Base-by-base conservation (phyloP, 1,140 invertebrate genomes). In the Orchestia grillus region DNA sequence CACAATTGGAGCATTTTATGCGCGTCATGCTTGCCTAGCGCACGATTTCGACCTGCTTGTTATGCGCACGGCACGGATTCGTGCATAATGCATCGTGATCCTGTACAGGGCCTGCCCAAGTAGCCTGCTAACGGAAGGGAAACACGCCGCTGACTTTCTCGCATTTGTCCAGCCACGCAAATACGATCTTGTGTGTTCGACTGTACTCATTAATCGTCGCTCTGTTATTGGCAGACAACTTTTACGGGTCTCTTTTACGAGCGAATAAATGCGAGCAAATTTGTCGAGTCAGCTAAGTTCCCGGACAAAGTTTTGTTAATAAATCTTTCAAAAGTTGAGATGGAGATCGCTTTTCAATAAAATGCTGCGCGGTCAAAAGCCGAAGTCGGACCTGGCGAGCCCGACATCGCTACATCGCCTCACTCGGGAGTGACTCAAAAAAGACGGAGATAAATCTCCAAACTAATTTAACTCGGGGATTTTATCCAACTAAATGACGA, bases 291-390 rank as follows among this genome's bases (percentile, higher is more conserved):
- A 77, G 62, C 62, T 77, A 77, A 77, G 62, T 77, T 77, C 62
- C 62, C 11, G 62, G 62, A 77, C 62, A 77, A 77, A 77, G 62
- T 77, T 77, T 77, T 77, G 62, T 77, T 77, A 77, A 77, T 77
- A 77, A 77, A 77, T 77, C 62, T 36, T 77, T 77, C 62, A 77
- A 77, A 77, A 77, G 62, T 77, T 77, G 15, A 77, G 62, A 77
- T 77, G 62, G 62, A 77, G 62, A 77, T 77, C 62, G 62, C 62
- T 77, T 77, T 77, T 77, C 62, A 77, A 77, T 77, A 77, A 77
- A 77, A 77, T 77, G 62, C 28, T 77, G 62, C 62, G 11, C 62
- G 62, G 62, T 77, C 62, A 77, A 77, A 77, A 77, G 62, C 62
- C 11, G 62, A 77, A 77, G 62, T 77, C 36, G 62, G 62, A 77